Evolutionary conservation across 2,888 invertebrate species (phyloP).

Genomic region (Aphidius colemani): DNA sequence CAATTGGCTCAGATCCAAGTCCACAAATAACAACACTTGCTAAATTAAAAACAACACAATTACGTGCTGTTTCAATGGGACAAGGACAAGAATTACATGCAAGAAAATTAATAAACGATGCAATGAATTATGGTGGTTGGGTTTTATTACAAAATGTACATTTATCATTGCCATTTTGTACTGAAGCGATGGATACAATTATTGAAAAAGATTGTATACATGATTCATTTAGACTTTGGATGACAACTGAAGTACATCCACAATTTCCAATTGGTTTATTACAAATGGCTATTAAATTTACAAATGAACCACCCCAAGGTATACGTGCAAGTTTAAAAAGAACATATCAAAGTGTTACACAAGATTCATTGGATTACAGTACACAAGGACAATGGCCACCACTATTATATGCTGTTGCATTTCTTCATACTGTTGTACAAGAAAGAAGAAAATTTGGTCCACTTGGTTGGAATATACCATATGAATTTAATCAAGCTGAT

Average conservation of each 20-base stretch:
- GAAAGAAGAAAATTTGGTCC: slow-evolving; percentile 96
- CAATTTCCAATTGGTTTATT: slow-evolving; percentile 87
- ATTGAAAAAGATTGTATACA: slow-evolving; percentile 84
- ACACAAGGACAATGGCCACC: slow-evolving; percentile 93
- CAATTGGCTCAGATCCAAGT: slow-evolving; percentile 97
- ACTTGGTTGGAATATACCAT: slow-evolving; percentile 95
- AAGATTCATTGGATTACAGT: slow-evolving; percentile 91
- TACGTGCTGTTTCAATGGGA: slow-evolving; percentile 94
- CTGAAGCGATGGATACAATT: slow-evolving; percentile 88
- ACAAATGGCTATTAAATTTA: slow-evolving; percentile 93
- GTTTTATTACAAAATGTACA: slow-evolving; percentile 95
- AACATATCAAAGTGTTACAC: slow-evolving; percentile 88
- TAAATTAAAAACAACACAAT: slow-evolving; percentile 78
- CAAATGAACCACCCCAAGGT: slow-evolving; percentile 96
- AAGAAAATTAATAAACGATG: slow-evolving; percentile 78
- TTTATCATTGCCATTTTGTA: slow-evolving; percentile 91
- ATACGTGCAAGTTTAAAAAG: slow-evolving; percentile 91
- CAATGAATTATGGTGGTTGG: slow-evolving; percentile 86
- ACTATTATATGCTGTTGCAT: slow-evolving; percentile 89
- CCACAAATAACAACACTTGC: slow-evolving; percentile 87
- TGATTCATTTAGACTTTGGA: slow-evolving; percentile 86
- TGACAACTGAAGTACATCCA: slow-evolving; percentile 92
- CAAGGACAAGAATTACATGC: slow-evolving; percentile 94
- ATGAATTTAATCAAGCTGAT: slow-evolving; percentile 96
- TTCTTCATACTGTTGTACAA: slow-evolving; percentile 93